These are phyloP conservation scores for Caenorhabditis zanzibari DNA, from an alignment of 2,888 invertebrate genomes.

Conservation along the genomic window DNA sequence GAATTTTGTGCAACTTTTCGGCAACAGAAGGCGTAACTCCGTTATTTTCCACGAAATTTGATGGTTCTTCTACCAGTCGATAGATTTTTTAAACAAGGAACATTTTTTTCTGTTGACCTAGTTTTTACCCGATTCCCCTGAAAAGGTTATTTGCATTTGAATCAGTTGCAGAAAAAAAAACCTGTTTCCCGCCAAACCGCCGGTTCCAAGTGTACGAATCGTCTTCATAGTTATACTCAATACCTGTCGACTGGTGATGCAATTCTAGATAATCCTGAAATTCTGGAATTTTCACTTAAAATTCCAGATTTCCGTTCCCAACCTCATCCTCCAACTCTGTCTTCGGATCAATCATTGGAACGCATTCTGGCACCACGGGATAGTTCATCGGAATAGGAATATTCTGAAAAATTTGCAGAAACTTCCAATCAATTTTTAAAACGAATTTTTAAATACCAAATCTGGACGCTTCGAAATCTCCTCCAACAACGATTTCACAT, in stretches of 20 bases:
- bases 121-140: no score
- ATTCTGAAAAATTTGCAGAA: background rate
- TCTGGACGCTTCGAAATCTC: slow-evolving; percentile 2
- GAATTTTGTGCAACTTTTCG: no score
- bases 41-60: no score
- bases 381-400: background rate
- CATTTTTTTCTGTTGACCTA: no score
- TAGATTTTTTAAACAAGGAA: no score
- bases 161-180: no score
- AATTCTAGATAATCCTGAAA: slow-evolving; percentile 5
- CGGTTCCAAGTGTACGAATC: slow-evolving; percentile 4
- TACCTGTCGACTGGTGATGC: slow-evolving; percentile 9
- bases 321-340: background rate
- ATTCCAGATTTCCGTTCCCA: background rate
- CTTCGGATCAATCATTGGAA: slow-evolving; percentile 8
- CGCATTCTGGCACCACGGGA: background rate
- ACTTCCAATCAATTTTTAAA: background rate
- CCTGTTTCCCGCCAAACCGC: background rate
- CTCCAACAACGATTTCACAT: slow-evolving; percentile 12
- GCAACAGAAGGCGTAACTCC: no score
- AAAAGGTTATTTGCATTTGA: no score
- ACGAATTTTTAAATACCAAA: background rate
- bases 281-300: background rate
- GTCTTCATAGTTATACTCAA: slow-evolving; percentile 11
- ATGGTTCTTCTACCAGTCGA: no score